A percentile compares a stretch with the other conserved stretches of the same genome.
Evolutionary conservation across 2,113 vertebrate species (phyloP).

Genomic region (Cepphus grylle): DNA sequence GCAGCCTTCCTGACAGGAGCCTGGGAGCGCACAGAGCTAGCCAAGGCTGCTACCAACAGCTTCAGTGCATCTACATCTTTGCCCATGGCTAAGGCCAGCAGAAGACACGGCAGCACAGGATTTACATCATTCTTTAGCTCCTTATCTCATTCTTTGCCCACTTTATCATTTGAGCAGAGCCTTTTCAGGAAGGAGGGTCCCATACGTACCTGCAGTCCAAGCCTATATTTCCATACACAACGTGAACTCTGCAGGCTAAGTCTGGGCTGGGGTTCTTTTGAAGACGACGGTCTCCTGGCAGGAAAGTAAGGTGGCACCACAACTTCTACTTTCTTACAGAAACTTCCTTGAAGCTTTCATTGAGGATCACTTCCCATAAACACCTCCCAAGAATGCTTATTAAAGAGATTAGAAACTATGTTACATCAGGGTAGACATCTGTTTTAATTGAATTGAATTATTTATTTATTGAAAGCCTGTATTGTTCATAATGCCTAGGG

Average conservation of each 20-base stretch:
- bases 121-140: neutral
- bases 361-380: neutral
- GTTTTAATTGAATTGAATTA: constrained; percentile 45
- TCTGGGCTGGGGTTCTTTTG: neutral
- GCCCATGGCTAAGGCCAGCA: neutral
- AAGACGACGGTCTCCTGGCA: neutral
- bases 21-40: neutral
- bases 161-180: neutral
- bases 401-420: constrained; percentile 34
- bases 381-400: neutral
- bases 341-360: neutral
- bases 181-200: neutral
- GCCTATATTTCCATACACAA: neutral
- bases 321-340: neutral
- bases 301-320: neutral
- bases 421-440: neutral
- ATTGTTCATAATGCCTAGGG: constrained; percentile 23
- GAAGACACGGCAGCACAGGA: neutral
- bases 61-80: neutral
- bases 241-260: neutral
- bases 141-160: neutral
- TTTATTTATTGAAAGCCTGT: constrained; percentile 41
- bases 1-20: neutral
- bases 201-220: neutral
- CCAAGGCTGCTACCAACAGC: neutral